Base-by-base conservation (phyloP, 2,797 vertebrate species). In the Enteromius argenteus region DNA sequence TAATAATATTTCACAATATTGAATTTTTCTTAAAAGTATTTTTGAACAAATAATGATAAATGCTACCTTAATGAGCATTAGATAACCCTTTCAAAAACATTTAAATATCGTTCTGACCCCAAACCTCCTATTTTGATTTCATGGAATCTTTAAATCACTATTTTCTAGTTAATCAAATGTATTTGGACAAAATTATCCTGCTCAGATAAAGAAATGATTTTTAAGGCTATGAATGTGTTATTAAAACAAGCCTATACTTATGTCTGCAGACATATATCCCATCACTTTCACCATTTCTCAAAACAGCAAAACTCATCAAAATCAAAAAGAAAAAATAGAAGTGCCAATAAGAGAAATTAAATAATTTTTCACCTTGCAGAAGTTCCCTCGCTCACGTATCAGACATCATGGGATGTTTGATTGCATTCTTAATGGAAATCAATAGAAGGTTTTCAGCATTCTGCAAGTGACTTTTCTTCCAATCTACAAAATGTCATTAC, bases 351-450 rank as follows among this genome's bases (percentile, higher is more conserved):
- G 76, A 90, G 68, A 84, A 93, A 90, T 93, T 78, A 92, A 93
- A 93, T 89, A 89, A 88, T 92, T 90, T 90, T 92, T 93, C 88
- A 88, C 85, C 77, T 82, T 81, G 84, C 86, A 86, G 77, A 89
- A 87, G 89, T 85, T 81, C 86, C 81, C 85, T 76, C 86, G 87
- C 88, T 78, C 83, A 53, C 77, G 90, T 85, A 84, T 91, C 91
- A 88, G 79, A 88, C 77, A 89, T 87, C 90, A 91, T 90, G 90
- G 93, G 92, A 94, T 92, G 92, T 94, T 92, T 93, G 93, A 95
- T 94, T 95, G 93, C 85, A 81, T 91, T 95, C 93, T 93, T 94
- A 94, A 95, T 94, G 94, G 94, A 95, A 95, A 95, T 95, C 94
- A 94, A 95, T 95, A 94, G 68, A 74, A 84, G 30, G 69, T 89